Conservation (phyloP, 2,113 vertebrate species). For the Procavia capensis region DNA sequence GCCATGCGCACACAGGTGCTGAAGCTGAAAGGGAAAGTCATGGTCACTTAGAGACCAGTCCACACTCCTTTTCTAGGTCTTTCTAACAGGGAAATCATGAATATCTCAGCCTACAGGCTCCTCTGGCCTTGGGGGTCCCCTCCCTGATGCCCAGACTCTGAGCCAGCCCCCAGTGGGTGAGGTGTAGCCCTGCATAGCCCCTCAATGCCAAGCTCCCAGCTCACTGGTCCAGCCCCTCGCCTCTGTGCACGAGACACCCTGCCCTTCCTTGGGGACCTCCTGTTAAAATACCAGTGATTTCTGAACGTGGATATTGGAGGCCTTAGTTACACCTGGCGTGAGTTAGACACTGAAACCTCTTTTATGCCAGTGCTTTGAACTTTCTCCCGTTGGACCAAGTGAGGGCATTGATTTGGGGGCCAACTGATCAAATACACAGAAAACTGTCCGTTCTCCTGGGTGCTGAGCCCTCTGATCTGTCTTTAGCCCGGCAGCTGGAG, state of each 20-base stretch:
- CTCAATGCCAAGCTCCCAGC: no score
- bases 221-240: no score
- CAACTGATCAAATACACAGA: not conserved
- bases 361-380: not conserved
- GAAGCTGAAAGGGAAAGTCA: not conserved
- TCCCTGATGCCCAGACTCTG: not conserved
- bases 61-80: not conserved
- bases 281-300: fast-evolving
- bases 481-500: constrained; percentile 26
- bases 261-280: fast-evolving
- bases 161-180: not conserved
- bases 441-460: not conserved
- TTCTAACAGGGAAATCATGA: not conserved
- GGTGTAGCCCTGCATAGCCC: no score
- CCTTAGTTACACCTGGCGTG: fast-evolving
- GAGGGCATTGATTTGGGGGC: not conserved
- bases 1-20: fast-evolving
- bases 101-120: not conserved
- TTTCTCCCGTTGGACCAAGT: not conserved
- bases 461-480: not conserved
- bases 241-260: fast-evolving
- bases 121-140: not conserved
- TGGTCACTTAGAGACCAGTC: fast-evolving
- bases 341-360: not conserved
- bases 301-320: fast-evolving